Evolutionary conservation across 2,797 vertebrate genomes (phyloP), one percentile per base, ranked within the genome.

Genomic region (Cyprinodon diabolis): DNA sequence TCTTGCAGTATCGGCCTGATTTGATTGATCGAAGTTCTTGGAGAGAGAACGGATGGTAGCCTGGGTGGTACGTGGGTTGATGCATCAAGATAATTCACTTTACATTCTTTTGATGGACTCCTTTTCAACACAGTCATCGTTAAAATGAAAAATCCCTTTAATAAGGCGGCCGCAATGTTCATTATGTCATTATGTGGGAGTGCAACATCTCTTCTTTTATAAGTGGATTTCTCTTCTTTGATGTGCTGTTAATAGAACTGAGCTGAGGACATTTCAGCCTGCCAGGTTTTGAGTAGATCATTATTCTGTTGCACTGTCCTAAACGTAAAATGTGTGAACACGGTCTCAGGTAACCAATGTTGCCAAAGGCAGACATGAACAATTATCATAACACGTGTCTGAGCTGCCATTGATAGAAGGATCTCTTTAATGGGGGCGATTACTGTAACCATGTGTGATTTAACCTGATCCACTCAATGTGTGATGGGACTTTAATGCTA

Each of bases 401-500:
- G 35, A 56, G 2, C 83, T 78, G 74, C 81, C 78, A 78, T 79
- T 79, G 81, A 86, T 84, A 80, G 80, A 85, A 86, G 71, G 74
- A 78, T 65, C 80, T 74, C 83, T 84, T 87, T 84, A 90, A 91
- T 86, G 69, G 72, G 78, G 74, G 14, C 30, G 71, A 85, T 90
- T 86, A 90, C 86, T 87, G 89, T 90, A 90, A 89, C 87, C 78
- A 87, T 78, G 79, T 72, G 78, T 80, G 85, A 84, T 91, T 92
- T 82, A 88, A 90, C 81, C 84, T 84, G 85, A 90, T 91, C 66
- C 74, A 83, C 91, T 86, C 79, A 79, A 89, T 80, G 86, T 89
- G 85, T 84, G 81, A 88, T 87, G 82, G 81, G 70, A 74, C 80
- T 89, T 87, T 90, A 90, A 92, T 92, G 86, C 86, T 81, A 76